Conservation (phyloP, 2,113 vertebrate species). For the Varanus komodoensis region DNA sequence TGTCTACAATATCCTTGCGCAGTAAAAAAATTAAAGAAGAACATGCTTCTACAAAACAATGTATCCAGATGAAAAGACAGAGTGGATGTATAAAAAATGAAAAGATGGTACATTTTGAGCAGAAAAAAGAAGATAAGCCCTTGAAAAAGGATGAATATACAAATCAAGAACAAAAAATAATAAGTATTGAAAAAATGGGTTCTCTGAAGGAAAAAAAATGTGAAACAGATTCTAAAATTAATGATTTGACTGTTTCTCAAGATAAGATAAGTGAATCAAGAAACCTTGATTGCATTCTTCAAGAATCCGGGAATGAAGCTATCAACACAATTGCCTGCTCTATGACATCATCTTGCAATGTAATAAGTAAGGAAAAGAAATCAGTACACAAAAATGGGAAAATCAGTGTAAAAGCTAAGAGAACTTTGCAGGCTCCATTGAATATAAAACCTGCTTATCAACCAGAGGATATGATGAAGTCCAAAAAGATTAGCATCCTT, state of each 20-base stretch:
- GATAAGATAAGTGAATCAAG: conserved; percentile 31
- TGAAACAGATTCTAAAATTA: conserved; percentile 59
- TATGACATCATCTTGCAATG: conserved; percentile 60
- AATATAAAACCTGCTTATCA: conserved; percentile 56
- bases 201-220: conserved; percentile 71
- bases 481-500: conserved; percentile 91
- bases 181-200: conserved; percentile 47
- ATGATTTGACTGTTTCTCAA: conserved; percentile 44
- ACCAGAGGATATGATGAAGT: conserved; percentile 67
- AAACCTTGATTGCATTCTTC: conserved; percentile 38
- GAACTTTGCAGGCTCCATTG: conserved; percentile 56
- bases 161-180: conserved; percentile 49
- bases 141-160: conserved; percentile 64
- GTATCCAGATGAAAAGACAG: conserved; percentile 56
- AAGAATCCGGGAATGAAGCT: conserved; percentile 57
- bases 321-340: conserved; percentile 6
- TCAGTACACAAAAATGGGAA: conserved; percentile 61
- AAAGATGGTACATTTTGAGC: conserved; percentile 59
- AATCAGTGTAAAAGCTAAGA: conserved; percentile 67
- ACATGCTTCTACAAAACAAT: conserved; percentile 63
- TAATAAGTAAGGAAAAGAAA: conserved; percentile 64
- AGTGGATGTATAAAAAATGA: conserved; percentile 52
- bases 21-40: conserved; percentile 73
- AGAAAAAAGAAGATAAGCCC: conserved; percentile 63
- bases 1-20: conserved; percentile 71